phyloP scores from a whole-genome alignment of 2,113 vertebrate genomes.

The Eonycteris spelaea region DNA sequence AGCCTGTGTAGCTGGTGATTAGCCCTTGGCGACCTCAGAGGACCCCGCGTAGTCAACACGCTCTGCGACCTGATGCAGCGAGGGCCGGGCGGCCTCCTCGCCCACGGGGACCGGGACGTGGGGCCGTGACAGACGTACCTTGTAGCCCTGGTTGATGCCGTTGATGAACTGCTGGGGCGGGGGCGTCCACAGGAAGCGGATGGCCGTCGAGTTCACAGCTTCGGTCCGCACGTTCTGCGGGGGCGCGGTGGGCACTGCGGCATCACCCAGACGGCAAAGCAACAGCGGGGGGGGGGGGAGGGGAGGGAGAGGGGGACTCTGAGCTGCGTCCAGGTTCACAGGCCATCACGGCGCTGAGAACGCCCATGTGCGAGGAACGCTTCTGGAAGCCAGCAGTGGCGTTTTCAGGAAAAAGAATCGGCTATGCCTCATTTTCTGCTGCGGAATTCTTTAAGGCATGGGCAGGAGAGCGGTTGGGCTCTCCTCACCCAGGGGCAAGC shows the following conservation, averaged over 20 bases:
- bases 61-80: neutral
- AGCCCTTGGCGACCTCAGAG: neutral
- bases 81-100: rapidly evolving
- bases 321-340: neutral
- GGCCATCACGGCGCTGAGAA: neutral
- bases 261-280: neutral
- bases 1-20: too few species aligned
- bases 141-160: slow-evolving; percentile 98
- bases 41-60: rapidly evolving
- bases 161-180: slow-evolving; percentile 97
- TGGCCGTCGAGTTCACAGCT: slow-evolving; percentile 93
- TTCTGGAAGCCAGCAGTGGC: neutral
- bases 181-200: slow-evolving; percentile 93
- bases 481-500: slow-evolving; percentile 17
- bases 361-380: slow-evolving; percentile 11
- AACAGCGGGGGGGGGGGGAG: too few species aligned
- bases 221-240: slow-evolving; percentile 91
- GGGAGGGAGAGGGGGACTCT: slow-evolving; percentile 26
- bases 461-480: slow-evolving; percentile 28
- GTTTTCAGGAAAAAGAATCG: slow-evolving; percentile 51
- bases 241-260: slow-evolving; percentile 93
- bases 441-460: slow-evolving; percentile 37
- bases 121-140: slow-evolving; percentile 81
- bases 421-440: slow-evolving; percentile 62
- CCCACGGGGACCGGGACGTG: rapidly evolving